Base-by-base conservation (phyloP, 2,888 invertebrate genomes). In the Helleia helle region DNA sequence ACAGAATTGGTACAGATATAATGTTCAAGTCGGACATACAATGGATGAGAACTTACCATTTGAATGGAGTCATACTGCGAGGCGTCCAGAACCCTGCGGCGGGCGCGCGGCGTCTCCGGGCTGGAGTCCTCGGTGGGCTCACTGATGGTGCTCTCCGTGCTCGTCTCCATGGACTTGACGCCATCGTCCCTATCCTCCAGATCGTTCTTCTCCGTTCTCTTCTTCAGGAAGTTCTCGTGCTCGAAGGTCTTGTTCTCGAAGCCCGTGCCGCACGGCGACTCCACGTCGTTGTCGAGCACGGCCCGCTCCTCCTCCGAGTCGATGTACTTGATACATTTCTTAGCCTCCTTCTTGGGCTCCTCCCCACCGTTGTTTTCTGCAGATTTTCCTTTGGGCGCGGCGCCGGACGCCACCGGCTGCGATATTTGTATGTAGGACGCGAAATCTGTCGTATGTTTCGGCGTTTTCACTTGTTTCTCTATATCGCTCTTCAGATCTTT, bases 351-450 rank as follows among this genome's bases (percentile, higher is more conserved):
- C n/a, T 56, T 63, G 6, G 62, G 59, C 37, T 72, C 71, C 26
- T 63, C 63, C 37, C 65, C 67, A 27, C 64, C 64, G 36, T 66
- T 71, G 7, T 56, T 44, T 42, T 70, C 68, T 25, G 49, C 50
- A 15, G 50, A 55, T 42, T 50, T 68, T 3, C 48, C 55, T 51
- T 69, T 79, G 28, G 68, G 59, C 9, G 64, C 65, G 9, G 68
- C 65, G 2, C 85, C 86, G 9, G 85, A 79, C 0, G 83, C 76
- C 44, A 84, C 62, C 0, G 85, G 84, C 53, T 84, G 81, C 3
- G 85, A 85, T 44, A 84, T 83, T 56, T 88, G 87, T 55, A 88
- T 88, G 59, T 88, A 88, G 40, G 88, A 88, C 42, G 88, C 88
- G 60, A 87, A 88, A 64, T 88, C 87, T 50, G 87, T 88, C 3